Evolutionary conservation across 2,888 invertebrate species (phyloP), one percentile per base, ranked within the genome.

Genomic region (Lepidocyrtinus sp.): DNA sequence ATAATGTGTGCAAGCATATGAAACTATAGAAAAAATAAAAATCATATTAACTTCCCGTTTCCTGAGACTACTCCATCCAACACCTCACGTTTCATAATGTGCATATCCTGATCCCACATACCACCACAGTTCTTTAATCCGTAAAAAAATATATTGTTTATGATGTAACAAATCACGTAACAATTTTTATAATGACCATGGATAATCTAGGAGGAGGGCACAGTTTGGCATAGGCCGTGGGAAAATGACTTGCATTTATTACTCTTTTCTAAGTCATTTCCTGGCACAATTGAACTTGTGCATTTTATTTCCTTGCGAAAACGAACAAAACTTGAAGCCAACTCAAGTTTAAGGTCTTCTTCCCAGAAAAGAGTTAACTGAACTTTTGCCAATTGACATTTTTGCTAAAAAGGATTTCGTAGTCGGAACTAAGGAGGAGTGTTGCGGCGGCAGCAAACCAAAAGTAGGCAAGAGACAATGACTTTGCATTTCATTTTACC

Each of bases 201-300:
- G n/a, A n/a, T n/a, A n/a, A n/a, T n/a, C n/a, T n/a, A n/a, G 36
- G 45, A 50, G 68, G 68, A 27, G 68, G 15, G 19, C n/a, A n/a
- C n/a, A n/a, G n/a, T n/a, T n/a, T n/a, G n/a, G n/a, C n/a, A 70
- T 22, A 70, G 26, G 70, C 22, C 61, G 70, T 70, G 70, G 70
- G 70, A 70, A 70, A 19, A 55, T 50, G 50, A 27, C 27, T 27
- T 1, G 55, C 27, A 7, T 36, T 36, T 36, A 36, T 36, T 5
- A 12, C 36, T 5, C 12, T 36, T 36, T 36, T 36, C 36, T 36
- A 12, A 36, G 36, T 12, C 36, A 36, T 36, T 36, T 36, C 36
- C 36, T 36, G 36, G 36, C 36, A 36, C 5, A 36, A 36, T 36
- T n/a, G n/a, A 36, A 7, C 36, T 12, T 36, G 12, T 36, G 36